Evolutionary conservation across 2,888 invertebrate species (phyloP).

Genomic region (Adineta ricciae): DNA sequence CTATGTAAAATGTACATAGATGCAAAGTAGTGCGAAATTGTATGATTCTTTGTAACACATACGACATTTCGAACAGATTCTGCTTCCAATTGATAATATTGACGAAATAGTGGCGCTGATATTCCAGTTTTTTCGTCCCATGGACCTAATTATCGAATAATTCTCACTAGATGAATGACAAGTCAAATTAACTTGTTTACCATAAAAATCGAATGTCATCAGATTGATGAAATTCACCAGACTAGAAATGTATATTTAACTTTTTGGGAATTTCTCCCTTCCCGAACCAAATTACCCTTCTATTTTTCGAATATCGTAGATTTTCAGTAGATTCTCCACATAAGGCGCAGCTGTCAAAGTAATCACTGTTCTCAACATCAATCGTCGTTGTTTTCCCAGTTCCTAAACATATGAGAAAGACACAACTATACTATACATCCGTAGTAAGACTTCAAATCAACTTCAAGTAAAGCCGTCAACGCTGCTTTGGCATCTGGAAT

Average conservation of each 20-base stretch:
- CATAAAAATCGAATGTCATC: conserved; percentile 32
- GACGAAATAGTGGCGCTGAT: conserved; percentile 27
- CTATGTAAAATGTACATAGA: background rate
- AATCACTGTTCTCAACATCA: background rate
- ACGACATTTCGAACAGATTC: conserved; percentile 30
- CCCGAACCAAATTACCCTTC: background rate
- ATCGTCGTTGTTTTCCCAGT: background rate
- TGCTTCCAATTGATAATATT: conserved; percentile 27
- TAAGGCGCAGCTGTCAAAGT: conserved; percentile 2
- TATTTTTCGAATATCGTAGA: background rate
- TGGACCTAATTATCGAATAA: conserved; percentile 8
- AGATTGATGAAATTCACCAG: conserved; percentile 27
- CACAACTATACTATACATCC: background rate
- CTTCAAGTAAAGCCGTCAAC: background rate
- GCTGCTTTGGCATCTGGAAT: background rate
- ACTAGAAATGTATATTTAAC: background rate
- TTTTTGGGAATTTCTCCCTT: background rate
- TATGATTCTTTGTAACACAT: background rate
- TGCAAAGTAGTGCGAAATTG: background rate
- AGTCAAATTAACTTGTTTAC: background rate
- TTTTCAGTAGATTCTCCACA: background rate
- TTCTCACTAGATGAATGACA: background rate
- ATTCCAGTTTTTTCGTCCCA: conserved; percentile 33
- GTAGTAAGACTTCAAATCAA: background rate
- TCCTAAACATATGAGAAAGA: background rate